Conservation (phyloP, 1,140 invertebrate species). For the Copidosoma floridanum region DNA sequence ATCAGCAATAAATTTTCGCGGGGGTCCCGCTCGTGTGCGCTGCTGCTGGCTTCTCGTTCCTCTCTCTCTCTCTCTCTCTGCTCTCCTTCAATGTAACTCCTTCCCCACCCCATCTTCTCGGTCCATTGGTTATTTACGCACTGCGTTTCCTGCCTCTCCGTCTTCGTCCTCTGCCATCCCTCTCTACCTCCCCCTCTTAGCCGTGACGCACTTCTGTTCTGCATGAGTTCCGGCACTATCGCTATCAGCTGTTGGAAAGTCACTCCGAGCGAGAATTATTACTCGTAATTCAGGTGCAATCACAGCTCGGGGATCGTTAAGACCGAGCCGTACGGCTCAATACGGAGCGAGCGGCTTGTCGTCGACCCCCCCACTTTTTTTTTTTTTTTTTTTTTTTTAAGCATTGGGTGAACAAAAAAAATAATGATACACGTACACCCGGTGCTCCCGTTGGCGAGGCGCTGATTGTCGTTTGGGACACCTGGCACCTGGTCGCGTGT, state of each 20-base stretch:
- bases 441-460: too few relatives aligned
- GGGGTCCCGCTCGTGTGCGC: conserved; percentile 5
- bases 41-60: background rate
- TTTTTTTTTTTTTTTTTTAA: too few relatives aligned
- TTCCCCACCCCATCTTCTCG: too few relatives aligned
- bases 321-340: background rate
- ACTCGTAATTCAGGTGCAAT: conserved; percentile 24
- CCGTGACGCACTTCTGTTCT: background rate
- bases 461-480: too few relatives aligned
- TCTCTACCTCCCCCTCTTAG: background rate
- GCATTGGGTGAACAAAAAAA: too few relatives aligned
- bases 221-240: background rate
- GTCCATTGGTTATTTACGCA: conserved; percentile 18
- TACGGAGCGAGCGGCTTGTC: too few relatives aligned
- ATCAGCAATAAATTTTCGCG: conserved; percentile 33
- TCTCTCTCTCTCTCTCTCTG: background rate
- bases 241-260: conserved; percentile 17
- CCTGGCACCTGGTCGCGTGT: too few relatives aligned
- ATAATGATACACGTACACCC: background rate
- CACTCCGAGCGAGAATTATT: conserved; percentile 22
- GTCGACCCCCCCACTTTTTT: too few relatives aligned
- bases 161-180: background rate
- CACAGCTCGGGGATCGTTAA: conserved; percentile 19
- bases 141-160: conserved; percentile 13
- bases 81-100: too few relatives aligned